Base-by-base conservation (phyloP, 2,888 invertebrate genomes). In the Orthosia cruda region DNA sequence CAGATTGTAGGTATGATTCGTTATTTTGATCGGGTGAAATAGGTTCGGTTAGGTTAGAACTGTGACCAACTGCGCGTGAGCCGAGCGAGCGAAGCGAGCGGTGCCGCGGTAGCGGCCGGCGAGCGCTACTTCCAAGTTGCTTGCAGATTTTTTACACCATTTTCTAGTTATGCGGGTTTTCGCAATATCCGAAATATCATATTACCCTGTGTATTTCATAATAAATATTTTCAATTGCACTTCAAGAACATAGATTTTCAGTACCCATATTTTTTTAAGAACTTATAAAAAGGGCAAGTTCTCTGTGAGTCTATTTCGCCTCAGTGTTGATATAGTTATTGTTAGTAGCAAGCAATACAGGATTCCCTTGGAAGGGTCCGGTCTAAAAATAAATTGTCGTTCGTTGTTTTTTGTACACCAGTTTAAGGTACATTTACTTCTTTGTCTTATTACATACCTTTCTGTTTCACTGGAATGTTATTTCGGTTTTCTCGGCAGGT, bases 381-480 rank as follows among this genome's bases (percentile, higher is more conserved):
- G 20, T 59, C 64, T 69, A 68, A 71, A 74, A 84, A 74, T 71
- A 80, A 79, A 71, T 12, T 40, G 47, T 50, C 63, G 59, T 54
- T n/a, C 50, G 32, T 59, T 54, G 45, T 63, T 50, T 83, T 80
- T 74, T 71, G 20, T 71, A 55, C 18, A 26, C 12, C 32, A 71
- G 20, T 13, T 26, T 7, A 50, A 52, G n/a, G 50, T 63, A 74
- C 20, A 26, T 83, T 79, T 61, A 64, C 50, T 15, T 50, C 15
- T 59, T 54, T 75, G 64, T 63, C 58, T 69, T 84, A 75, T 80
- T 66, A 61, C 66, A 66, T 71, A 71, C 65, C 65, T 71, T 66
- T 58, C 55, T 58, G 50, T 74, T 70, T 52, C 62, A 12, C 40
- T 58, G 55, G 57, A 26, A 71, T 78, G 78, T 71, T 74, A 54